phyloP scores from a whole-genome alignment of 2,113 vertebrate genomes.

The Cochlearius cochlearius region DNA sequence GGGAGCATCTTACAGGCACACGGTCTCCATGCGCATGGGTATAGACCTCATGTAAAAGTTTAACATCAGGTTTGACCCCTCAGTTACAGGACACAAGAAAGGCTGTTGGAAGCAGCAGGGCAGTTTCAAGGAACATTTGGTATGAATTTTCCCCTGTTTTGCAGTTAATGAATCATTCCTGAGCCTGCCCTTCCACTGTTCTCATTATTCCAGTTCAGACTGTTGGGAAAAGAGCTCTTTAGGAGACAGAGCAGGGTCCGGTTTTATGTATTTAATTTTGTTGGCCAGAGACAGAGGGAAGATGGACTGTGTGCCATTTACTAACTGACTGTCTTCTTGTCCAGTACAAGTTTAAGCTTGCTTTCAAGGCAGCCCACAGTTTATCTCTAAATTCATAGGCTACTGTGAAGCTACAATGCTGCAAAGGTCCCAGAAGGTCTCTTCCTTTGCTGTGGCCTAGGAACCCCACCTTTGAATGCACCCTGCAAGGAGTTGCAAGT shows the following conservation, averaged over 20 bases:
- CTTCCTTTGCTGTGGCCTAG: neutral
- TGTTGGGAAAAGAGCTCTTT: neutral
- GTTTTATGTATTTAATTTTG: neutral
- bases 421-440: neutral
- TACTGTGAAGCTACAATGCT: neutral
- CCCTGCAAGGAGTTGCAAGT: neutral
- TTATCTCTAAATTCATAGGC: neutral
- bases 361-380: neutral
- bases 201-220: slow-evolving; percentile 35
- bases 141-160: slow-evolving; percentile 58
- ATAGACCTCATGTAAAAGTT: neutral
- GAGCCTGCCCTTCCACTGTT: slow-evolving; percentile 41
- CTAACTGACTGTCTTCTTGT: neutral
- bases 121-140: slow-evolving; percentile 57
- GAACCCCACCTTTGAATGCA: neutral
- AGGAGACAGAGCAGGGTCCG: neutral
- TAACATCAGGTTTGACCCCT: slow-evolving; percentile 20
- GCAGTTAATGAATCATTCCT: slow-evolving; percentile 60
- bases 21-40: neutral
- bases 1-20: neutral
- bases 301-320: neutral
- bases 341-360: neutral
- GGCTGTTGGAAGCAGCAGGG: neutral
- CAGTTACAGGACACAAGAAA: neutral
- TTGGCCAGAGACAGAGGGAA: neutral